Conservation (phyloP, 2,888 invertebrate genomes). For the Rhabditoides inermis region DNA sequence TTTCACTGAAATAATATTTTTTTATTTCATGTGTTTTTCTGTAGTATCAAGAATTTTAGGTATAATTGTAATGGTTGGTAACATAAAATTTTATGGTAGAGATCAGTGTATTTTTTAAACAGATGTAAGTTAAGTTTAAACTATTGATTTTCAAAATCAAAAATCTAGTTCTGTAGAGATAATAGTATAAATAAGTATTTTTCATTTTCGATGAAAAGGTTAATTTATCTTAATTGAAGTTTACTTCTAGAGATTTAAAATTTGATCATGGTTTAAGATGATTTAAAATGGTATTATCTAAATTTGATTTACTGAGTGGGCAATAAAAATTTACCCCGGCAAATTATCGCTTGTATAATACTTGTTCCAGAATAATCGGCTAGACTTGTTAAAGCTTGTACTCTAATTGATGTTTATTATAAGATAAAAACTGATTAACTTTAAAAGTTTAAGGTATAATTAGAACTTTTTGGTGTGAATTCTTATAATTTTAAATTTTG, state of each 20-base stretch:
- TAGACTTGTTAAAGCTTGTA: slow-evolving; percentile 37
- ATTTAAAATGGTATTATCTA: slow-evolving; percentile 42
- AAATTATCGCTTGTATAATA: slow-evolving; percentile 37
- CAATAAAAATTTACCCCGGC: slow-evolving; percentile 36
- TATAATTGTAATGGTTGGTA: slow-evolving; percentile 32
- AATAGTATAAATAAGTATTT: slow-evolving; percentile 37
- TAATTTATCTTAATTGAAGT: slow-evolving; percentile 28
- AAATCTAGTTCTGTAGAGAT: slow-evolving; percentile 39
- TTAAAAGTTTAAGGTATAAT: slow-evolving; percentile 26
- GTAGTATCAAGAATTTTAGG: slow-evolving; percentile 35
- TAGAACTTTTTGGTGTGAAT: slow-evolving; percentile 15
- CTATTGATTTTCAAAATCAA: slow-evolving; percentile 43
- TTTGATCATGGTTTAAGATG: slow-evolving; percentile 38
- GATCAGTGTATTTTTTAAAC: slow-evolving; percentile 36
- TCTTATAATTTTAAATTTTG: slow-evolving; percentile 33
- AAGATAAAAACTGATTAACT: slow-evolving; percentile 10
- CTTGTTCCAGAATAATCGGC: slow-evolving; percentile 46
- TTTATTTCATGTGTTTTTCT: slow-evolving; percentile 40
- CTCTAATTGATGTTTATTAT: slow-evolving; percentile 36
- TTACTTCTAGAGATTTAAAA: slow-evolving; percentile 28
- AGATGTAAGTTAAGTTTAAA: slow-evolving; percentile 43
- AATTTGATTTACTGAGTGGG: slow-evolving; percentile 34
- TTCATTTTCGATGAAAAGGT: slow-evolving; percentile 37
- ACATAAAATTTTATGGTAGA: slow-evolving; percentile 34
- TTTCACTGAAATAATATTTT: slow-evolving; percentile 24